Evolutionary conservation across 64 coral and sea anemone species (phyloP).

Genomic region (Pocillopora verrucosa): DNA sequence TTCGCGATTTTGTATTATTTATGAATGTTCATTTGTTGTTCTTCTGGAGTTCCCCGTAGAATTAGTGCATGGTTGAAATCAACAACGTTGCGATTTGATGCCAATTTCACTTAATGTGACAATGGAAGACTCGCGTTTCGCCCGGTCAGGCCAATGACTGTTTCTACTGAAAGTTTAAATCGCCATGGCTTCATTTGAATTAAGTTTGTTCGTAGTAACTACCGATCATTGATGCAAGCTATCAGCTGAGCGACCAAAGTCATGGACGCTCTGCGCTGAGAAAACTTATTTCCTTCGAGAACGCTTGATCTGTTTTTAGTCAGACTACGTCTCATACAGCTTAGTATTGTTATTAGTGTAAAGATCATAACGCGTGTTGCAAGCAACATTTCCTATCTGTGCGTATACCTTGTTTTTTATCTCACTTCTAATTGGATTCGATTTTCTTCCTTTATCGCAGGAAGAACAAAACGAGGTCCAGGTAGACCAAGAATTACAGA

Average conservation of each 20-base stretch:
- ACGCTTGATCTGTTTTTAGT: background rate
- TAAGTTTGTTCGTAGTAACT: constrained; percentile 30
- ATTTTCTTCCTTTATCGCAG: background rate
- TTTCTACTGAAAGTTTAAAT: constrained; percentile 26
- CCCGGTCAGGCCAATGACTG: background rate
- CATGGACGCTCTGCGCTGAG: background rate
- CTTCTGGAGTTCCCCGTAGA: constrained; percentile 20
- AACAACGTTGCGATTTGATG: constrained; percentile 13
- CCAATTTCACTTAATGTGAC: background rate
- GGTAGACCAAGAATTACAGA: constrained; percentile 62
- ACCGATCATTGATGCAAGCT: constrained; percentile 35
- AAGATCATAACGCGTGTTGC: background rate
- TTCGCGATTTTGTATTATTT: constrained; percentile 87
- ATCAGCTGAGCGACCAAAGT: constrained; percentile 20
- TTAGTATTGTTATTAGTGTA: background rate
- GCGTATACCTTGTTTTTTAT: background rate
- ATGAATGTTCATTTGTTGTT: constrained; percentile 97
- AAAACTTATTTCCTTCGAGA: background rate
- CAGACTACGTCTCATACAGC: constrained; percentile 21
- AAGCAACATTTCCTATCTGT: background rate
- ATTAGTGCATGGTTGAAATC: constrained; percentile 48
- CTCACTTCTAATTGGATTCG: background rate
- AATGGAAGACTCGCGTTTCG: background rate
- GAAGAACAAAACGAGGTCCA: constrained; percentile 67
- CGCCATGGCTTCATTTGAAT: constrained; percentile 52